Percentiles rank a stretch among this genome's conserved stretches.
Conservation (phyloP, 2,113 vertebrate genomes). For the Clinocottus analis region DNA sequence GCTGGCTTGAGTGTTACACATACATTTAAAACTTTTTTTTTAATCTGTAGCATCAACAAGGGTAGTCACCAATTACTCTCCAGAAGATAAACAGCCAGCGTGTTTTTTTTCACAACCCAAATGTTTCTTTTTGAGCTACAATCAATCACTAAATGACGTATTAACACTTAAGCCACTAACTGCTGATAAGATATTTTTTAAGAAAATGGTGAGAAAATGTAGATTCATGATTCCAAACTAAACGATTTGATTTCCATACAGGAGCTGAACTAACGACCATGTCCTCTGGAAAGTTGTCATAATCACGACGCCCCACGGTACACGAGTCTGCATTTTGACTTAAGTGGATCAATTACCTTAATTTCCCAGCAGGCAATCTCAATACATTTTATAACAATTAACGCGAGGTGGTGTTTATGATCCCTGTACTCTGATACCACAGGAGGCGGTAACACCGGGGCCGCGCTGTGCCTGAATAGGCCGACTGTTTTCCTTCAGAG, state of each 20-base stretch:
- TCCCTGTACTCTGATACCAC: constrained; percentile 25
- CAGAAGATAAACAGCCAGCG: neutral
- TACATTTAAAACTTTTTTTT: neutral
- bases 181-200: neutral
- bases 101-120: neutral
- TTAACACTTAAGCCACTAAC: neutral
- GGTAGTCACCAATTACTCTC: neutral
- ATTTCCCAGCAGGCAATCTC: constrained; percentile 47
- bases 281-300: constrained; percentile 9
- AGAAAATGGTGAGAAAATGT: neutral
- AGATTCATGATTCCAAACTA: neutral
- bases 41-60: neutral
- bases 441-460: constrained; percentile 53
- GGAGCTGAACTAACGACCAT: constrained; percentile 1
- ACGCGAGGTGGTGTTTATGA: neutral
- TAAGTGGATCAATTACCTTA: constrained; percentile 45
- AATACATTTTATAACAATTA: constrained; percentile 17
- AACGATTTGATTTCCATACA: too few relatives aligned
- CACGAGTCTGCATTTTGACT: constrained; percentile 36
- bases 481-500: constrained; percentile 53
- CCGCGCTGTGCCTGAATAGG: constrained; percentile 51
- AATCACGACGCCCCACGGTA: neutral
- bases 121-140: neutral
- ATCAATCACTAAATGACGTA: neutral
- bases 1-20: neutral